Base-by-base conservation (phyloP, 2,797 vertebrate genomes). In the Acrossocheilus fasciatus region DNA sequence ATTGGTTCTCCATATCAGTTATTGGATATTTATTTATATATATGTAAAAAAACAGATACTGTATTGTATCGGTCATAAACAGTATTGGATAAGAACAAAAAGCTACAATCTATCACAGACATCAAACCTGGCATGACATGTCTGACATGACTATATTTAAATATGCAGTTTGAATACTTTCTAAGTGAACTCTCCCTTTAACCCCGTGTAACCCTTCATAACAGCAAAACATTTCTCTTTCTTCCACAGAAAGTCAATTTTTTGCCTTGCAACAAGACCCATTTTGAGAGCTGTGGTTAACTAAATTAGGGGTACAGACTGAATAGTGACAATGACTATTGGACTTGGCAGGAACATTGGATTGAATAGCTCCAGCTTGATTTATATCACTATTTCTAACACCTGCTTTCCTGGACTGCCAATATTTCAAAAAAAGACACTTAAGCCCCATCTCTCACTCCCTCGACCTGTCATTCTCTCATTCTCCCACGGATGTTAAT, bases 201-300 rank as follows among this genome's bases (percentile, higher is more conserved):
- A 39, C 68, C 74, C 54, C 87, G 87, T 88, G 82, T 79, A 52
- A n/a, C 84, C 84, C 47, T 86, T 90, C 83, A 91, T 91, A 89
- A 90, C 79, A 94, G 92, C 88, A 34, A 79, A 84, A 84, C 83
- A 87, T 91, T 89, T 83, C 52, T 88, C 57, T 88, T 89, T 66
- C 83, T 59, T 86, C 85, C 90, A 86, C 70, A 88, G 72, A 91
- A 84, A 78, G 82, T 62, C 30, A 2, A 47, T 82, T 50, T 20
- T 76, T 62, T 62, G 84, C 54, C 36, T 72, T 78, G 34, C 59
- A 80, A 89, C 92, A 89, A 90, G 87, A 81, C 85, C 91, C 85
- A 90, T 91, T 92, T 89, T 91, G 75, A 34, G 82, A 82, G 88
- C 85, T 69, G 83, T 91, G 69, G 92, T 92, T 92, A 92, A 87